A percentile compares a stretch with the other conserved stretches of the same genome.
Conservation (phyloP, 2,888 invertebrate species). For the Ormyrus nitidulus region DNA sequence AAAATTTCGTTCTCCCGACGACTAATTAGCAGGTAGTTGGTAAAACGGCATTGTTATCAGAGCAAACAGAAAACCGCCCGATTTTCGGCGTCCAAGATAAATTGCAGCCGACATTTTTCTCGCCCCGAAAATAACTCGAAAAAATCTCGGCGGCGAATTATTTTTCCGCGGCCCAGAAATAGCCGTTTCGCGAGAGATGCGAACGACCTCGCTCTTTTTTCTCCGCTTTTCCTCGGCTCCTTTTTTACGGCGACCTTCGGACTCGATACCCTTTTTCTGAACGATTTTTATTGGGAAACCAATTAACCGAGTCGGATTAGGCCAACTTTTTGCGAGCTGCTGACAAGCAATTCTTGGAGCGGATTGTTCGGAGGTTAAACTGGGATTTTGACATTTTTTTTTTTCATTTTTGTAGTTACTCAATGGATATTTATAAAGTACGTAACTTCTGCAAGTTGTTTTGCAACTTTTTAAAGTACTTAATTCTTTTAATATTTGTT, state of each 20-base stretch:
- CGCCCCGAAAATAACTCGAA: constrained; percentile 5
- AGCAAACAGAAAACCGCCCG: no score
- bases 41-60: background rate
- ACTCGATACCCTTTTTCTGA: background rate
- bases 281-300: background rate
- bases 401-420: no score
- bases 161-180: constrained; percentile 42
- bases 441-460: no score
- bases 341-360: background rate
- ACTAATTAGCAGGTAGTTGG: constrained; percentile 28
- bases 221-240: constrained; percentile 31
- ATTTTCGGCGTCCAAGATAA: background rate
- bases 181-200: constrained; percentile 29
- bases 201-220: constrained; percentile 48
- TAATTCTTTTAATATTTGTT: no score
- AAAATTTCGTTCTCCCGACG: background rate
- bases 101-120: background rate
- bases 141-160: background rate
- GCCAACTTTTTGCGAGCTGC: background rate
- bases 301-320: background rate
- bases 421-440: no score
- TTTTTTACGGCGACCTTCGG: constrained; percentile 27
- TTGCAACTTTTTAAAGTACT: no score
- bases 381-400: no score
- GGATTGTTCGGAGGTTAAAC: no score